phyloP scores from a whole-genome alignment of 2,797 vertebrate species.

The Anableps anableps region DNA sequence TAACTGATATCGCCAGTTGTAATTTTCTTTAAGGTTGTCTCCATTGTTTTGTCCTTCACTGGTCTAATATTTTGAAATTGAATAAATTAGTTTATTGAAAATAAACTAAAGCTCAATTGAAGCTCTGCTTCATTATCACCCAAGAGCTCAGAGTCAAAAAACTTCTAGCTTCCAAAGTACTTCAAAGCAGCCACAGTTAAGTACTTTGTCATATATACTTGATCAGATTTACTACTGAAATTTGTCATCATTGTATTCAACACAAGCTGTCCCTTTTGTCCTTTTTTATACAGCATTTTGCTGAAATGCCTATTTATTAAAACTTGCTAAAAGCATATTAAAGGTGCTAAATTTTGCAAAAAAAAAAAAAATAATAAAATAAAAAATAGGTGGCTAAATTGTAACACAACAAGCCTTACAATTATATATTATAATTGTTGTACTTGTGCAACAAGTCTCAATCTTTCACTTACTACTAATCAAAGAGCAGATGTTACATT shows the following conservation, averaged over 20 bases:
- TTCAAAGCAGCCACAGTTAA: no score
- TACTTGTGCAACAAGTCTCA: background rate
- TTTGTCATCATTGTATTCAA: background rate
- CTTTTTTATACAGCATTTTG: background rate
- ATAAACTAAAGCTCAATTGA: background rate
- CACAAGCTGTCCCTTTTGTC: background rate
- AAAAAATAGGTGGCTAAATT: background rate
- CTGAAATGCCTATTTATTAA: background rate
- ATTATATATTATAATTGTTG: conserved; percentile 1
- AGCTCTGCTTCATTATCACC: background rate
- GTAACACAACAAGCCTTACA: background rate
- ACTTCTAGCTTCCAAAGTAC: no score
- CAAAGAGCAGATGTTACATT: background rate
- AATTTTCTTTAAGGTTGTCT: background rate
- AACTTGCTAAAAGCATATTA: background rate
- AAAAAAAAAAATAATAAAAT: no score
- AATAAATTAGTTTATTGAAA: background rate
- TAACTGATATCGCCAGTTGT: no score
- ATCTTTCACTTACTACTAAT: no score
- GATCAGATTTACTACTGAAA: background rate
- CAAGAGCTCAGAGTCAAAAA: no score
- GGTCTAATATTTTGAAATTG: background rate
- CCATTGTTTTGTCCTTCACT: background rate
- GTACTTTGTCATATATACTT: no score
- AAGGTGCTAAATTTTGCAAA: background rate